A percentile compares a stretch with the other conserved stretches of the same genome.
Evolutionary conservation across 2,797 vertebrate species (phyloP).

Genomic region (Danio tinwini): DNA sequence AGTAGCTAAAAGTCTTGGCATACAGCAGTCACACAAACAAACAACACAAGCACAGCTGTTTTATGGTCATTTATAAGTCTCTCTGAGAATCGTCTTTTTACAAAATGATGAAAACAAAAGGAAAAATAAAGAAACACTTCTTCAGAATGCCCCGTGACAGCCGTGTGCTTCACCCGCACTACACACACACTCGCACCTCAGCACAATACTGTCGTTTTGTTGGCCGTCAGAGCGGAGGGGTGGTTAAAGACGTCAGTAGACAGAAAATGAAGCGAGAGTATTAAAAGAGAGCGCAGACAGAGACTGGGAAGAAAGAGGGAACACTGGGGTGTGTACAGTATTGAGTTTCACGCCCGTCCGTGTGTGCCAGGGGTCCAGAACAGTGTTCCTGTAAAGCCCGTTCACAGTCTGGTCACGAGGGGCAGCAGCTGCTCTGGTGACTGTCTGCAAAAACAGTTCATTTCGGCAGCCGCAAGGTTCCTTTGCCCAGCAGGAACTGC

Average conservation of each 20-base stretch:
- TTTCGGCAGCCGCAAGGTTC: conserved; percentile 91
- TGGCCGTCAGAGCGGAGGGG: conserved; percentile 72
- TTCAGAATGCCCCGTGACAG: conserved; percentile 75
- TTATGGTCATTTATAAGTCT: conserved; percentile 80
- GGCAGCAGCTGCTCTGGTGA: conserved; percentile 67
- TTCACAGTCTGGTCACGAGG: conserved; percentile 76
- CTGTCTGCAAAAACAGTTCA: conserved; percentile 82
- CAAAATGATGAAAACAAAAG: conserved; percentile 78
- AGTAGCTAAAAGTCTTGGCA: background rate
- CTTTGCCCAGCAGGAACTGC: conserved; percentile 91
- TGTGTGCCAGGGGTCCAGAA: conserved; percentile 57
- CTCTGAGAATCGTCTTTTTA: conserved; percentile 82
- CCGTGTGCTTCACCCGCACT: conserved; percentile 62
- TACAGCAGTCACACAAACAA: background rate
- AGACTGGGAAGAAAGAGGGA: conserved; percentile 59
- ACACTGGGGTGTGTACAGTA: conserved; percentile 70
- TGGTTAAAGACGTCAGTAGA: conserved; percentile 60
- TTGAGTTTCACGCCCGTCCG: conserved; percentile 65
- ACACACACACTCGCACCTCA: conserved; percentile 69
- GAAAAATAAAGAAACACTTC: conserved; percentile 76
- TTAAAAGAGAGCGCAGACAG: conserved; percentile 53
- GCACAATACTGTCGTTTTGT: conserved; percentile 85
- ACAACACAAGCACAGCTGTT: conserved; percentile 57
- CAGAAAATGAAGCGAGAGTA: conserved; percentile 48
- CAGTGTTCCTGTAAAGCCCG: conserved; percentile 65